phyloP scores from a whole-genome alignment of 2,113 vertebrate species.

The Synodontis membranacea region DNA sequence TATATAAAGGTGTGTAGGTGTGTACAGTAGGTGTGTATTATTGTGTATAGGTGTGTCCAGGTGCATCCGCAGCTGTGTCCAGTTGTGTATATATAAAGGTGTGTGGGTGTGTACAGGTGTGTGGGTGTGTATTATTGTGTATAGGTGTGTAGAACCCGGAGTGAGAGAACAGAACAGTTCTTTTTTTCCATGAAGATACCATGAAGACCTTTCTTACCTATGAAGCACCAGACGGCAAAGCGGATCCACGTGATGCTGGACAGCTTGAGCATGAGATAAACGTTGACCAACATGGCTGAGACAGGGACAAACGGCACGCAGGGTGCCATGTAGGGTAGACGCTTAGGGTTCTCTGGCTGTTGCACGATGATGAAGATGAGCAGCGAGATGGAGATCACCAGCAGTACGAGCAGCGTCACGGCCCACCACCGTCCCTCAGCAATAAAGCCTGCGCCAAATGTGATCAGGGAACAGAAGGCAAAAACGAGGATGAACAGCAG shows the following conservation, averaged over 20 bases:
- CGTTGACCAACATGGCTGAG: conserved; percentile 94
- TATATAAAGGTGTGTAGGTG: neutral
- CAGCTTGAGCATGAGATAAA: conserved; percentile 98
- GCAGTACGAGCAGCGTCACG: conserved; percentile 79
- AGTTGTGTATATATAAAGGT: neutral
- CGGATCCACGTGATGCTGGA: conserved; percentile 93
- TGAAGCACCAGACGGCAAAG: conserved; percentile 91
- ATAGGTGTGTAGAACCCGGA: neutral
- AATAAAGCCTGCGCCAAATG: conserved; percentile 74
- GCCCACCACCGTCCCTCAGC: conserved; percentile 91
- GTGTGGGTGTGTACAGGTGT: neutral
- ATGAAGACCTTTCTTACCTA: conserved; percentile 81
- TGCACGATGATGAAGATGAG: conserved; percentile 87
- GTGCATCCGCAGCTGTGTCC: neutral
- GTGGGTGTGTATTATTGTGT: neutral
- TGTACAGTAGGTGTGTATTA: neutral
- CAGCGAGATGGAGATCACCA: conserved; percentile 75
- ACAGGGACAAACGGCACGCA: conserved; percentile 93
- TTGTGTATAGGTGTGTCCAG: neutral
- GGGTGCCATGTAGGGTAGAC: conserved; percentile 93
- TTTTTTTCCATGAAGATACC: neutral
- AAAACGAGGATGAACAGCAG: conserved; percentile 88
- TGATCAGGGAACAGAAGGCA: conserved; percentile 88
- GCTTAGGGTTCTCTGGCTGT: conserved; percentile 90
- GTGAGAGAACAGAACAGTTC: neutral